Evolutionary conservation across 1,140 invertebrate genomes (phyloP), one percentile per base, ranked within the genome.

Genomic region (Sinella curviseta): DNA sequence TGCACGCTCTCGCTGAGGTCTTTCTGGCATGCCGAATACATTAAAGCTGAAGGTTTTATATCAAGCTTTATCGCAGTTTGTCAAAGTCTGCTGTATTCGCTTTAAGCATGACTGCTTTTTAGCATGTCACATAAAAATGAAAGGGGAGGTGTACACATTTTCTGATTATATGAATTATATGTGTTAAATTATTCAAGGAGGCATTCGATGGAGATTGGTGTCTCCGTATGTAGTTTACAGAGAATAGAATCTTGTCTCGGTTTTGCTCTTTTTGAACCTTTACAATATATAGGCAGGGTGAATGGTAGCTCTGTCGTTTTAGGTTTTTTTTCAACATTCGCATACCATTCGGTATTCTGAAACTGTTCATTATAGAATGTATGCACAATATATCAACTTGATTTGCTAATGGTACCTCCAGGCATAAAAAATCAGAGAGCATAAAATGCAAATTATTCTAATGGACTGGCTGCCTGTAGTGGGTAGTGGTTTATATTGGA

Each of bases 361-460:
- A n/a, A n/a, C n/a, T n/a, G n/a, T n/a, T n/a, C n/a, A n/a, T n/a
- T n/a, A n/a, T n/a, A n/a, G n/a, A n/a, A n/a, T n/a, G n/a, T n/a
- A n/a, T n/a, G n/a, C n/a, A n/a, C 8, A 65, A 65, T 65, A 65
- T 26, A 8, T 26, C 16, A 65, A 26, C 57, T 65, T 16, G 26
- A n/a, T 65, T 65, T 26, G 57, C 26, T 65, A 26, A 65, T 65
- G 57, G 16, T 65, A 65, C 57, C 57, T 65, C 57, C 57, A 26
- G 57, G 57, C 57, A 65, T 8, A 26, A 65, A 48, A 48, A 8
- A 48, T 12, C 39, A 48, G 20, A 48, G 20, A 26, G 57, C 24
- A 65, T 65, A 65, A 65, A 65, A 65, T 65, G 57, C 57, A 65
- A 65, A 65, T 65, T 65, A 26, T 26, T 4, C 3, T 65, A 26